Percentiles rank a stretch among this genome's conserved stretches.
phyloP scores from a whole-genome alignment of 2,797 vertebrate genomes.

The Neomorphus geoffroyi region DNA sequence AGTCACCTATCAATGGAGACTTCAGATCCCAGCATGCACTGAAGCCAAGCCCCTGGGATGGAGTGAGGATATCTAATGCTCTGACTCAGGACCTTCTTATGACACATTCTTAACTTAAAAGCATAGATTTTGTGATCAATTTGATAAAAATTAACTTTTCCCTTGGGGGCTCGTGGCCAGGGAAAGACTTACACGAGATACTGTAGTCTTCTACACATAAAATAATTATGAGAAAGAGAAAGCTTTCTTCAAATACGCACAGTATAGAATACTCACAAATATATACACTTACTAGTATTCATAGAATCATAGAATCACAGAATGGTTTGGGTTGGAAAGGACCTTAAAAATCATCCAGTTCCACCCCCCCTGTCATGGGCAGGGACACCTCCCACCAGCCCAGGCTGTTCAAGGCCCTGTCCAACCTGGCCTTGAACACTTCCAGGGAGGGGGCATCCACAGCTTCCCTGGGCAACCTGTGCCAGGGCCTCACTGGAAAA shows the following conservation, averaged over 20 bases:
- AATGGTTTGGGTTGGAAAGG: no score
- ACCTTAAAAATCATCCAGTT: no score
- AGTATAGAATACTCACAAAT: not conserved
- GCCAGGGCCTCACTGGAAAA: no score
- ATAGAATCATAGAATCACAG: no score
- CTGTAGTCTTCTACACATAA: not conserved
- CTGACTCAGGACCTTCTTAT: not conserved
- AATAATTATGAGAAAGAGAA: not conserved
- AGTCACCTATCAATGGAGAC: not conserved
- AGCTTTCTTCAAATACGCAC: not conserved
- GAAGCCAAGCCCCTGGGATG: not conserved
- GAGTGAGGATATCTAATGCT: not conserved
- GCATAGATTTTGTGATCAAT: not conserved
- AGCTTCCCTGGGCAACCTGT: no score
- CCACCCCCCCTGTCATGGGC: no score
- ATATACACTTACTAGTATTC: not conserved
- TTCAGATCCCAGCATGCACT: not conserved
- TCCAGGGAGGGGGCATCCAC: no score
- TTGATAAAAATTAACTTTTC: not conserved
- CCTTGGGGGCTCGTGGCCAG: not conserved
- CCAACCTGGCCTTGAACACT: no score
- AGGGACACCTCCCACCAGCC: no score
- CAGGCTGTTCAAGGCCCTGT: no score
- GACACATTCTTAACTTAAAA: not conserved
- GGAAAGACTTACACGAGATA: not conserved